Evolutionary conservation across 2,113 vertebrate genomes (phyloP), one percentile per base, ranked within the genome.

Genomic region (Trichomycterus rosablanca): DNA sequence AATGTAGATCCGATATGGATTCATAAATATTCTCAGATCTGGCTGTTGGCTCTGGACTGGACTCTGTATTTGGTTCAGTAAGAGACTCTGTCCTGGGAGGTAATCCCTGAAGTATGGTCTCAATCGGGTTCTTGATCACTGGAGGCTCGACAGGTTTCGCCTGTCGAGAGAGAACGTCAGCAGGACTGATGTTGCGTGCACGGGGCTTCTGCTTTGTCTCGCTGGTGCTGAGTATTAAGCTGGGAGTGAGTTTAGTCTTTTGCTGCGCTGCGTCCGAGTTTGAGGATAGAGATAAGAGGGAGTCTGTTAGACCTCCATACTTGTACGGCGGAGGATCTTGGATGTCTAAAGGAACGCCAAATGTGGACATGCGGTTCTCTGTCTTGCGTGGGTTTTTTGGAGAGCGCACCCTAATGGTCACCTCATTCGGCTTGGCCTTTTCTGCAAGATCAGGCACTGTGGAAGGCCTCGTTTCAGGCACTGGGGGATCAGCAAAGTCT

Each of bases 331-430:
- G 26, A 1, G 22, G 54, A 7, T 86, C 85, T 0, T 75, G 67
- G 8, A 78, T 58, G 10, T 88, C 86, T 39, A 83, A 34, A 0
- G 74, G 81, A 15, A 87, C 59, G 0, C 87, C 87, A 0, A 89
- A 89, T 0, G 87, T 89, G 2, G 87, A 89, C 85, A 89, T 84
- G 35, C 87, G 84, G 73, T 88, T 86, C 30, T 88, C 87, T 0
- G 67, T 68, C 54, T 83, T 85, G 4, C 61, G 74, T 43, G 72
- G 43, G 1, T 71, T 50, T 0, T 18, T 22, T 1, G 32, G 28
- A 0, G 84, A 53, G 20, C 74, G 78, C 28, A 81, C 35, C 2
- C 69, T 68, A 48, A 89, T 88, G 3, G 70, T 78, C 43, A 86
- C 78, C 65, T 88, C 83, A 0, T 83, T 78, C 4, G 45, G 15